Evolutionary conservation across 2,113 vertebrate genomes (phyloP).

Genomic region (Stigmatopora argus): DNA sequence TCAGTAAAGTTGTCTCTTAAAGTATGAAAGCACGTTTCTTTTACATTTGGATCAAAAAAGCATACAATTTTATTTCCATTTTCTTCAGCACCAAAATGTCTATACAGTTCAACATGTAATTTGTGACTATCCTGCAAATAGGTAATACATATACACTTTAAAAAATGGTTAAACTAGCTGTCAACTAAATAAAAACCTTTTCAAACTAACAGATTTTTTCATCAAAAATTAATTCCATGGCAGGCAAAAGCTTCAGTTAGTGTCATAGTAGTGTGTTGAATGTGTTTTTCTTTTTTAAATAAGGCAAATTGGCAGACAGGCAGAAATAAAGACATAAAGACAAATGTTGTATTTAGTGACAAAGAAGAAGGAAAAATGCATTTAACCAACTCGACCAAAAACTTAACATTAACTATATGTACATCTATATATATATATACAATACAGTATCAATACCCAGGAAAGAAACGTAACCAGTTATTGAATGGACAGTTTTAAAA

Average conservation of each 20-base stretch:
- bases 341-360: background rate
- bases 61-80: constrained; percentile 2
- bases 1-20: too few species aligned
- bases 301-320: background rate
- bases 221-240: background rate
- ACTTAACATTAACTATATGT: background rate
- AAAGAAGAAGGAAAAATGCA: background rate
- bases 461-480: background rate
- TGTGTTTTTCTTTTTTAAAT: background rate
- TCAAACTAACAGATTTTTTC: background rate
- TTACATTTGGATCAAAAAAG: constrained; percentile 13
- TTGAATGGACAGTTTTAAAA: background rate
- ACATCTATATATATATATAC: background rate
- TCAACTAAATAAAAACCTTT: background rate
- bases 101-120: constrained; percentile 19
- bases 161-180: background rate
- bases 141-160: background rate
- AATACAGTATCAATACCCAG: background rate
- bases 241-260: background rate
- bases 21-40: background rate
- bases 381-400: background rate
- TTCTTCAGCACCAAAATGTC: constrained; percentile 35
- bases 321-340: background rate
- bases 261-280: background rate
- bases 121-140: constrained; percentile 4